phyloP scores from a whole-genome alignment of 2,113 vertebrate species.

The Microcebus lehilahytsara region DNA sequence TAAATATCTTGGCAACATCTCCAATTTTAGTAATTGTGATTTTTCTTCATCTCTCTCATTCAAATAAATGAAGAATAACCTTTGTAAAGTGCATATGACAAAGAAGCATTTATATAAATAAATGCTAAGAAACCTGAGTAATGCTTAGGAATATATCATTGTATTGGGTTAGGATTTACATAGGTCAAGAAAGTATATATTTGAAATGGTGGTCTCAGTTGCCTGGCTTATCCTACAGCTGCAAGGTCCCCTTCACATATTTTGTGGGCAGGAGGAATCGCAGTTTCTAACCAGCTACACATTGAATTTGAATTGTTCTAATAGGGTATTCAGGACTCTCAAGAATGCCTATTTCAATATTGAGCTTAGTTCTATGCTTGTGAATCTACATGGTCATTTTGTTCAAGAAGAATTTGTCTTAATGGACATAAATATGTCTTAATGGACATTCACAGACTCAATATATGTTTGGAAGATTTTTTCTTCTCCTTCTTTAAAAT shows the following conservation, averaged over 20 bases:
- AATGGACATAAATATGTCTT: background rate
- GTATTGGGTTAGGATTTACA: background rate
- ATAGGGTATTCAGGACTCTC: no score
- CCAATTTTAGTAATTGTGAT: background rate
- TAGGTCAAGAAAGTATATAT: background rate
- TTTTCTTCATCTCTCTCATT: background rate
- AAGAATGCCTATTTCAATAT: background rate
- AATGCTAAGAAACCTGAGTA: background rate
- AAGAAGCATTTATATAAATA: background rate
- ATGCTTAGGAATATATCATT: background rate
- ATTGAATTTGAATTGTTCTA: background rate
- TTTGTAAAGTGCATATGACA: background rate
- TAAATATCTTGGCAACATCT: background rate
- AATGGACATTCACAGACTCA: background rate
- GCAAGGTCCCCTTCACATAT: rapidly evolving
- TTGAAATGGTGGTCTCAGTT: background rate
- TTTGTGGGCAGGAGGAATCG: background rate
- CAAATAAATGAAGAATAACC: background rate
- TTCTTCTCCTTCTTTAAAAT: background rate
- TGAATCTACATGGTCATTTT: no score
- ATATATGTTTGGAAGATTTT: background rate
- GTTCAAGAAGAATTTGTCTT: background rate
- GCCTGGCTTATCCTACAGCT: background rate
- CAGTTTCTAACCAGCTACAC: background rate
- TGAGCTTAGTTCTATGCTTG: background rate